phyloP scores from a whole-genome alignment of 2,888 invertebrate species.

The Autographa gamma region DNA sequence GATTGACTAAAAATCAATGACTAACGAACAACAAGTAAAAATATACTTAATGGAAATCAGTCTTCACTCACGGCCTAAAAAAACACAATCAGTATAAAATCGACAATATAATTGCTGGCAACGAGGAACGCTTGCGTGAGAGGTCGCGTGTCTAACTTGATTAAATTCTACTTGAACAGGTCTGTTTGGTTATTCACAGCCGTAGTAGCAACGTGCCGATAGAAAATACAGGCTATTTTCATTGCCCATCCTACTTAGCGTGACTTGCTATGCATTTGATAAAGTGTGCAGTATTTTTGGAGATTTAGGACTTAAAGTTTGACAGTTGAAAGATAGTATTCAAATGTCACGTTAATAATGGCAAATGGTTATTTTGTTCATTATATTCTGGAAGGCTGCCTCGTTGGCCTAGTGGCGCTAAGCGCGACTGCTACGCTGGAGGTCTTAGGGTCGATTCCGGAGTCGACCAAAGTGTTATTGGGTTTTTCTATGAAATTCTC shows the following conservation, averaged over 20 bases:
- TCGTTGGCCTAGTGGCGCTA: too few relatives aligned
- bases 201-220: slow-evolving; percentile 59
- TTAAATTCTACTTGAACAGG: slow-evolving; percentile 67
- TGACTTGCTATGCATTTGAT: slow-evolving; percentile 58
- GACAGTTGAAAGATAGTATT: background rate
- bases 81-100: slow-evolving; percentile 63
- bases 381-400: too few relatives aligned
- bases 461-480: too few relatives aligned
- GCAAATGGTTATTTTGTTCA: too few relatives aligned
- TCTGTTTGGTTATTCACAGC: slow-evolving; percentile 64
- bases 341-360: slow-evolving; percentile 3
- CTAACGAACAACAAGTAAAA: slow-evolving; percentile 43
- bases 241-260: slow-evolving; percentile 50
- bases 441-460: too few relatives aligned
- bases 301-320: slow-evolving; percentile 19
- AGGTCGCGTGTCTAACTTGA: slow-evolving; percentile 68
- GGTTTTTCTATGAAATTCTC: too few relatives aligned
- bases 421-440: too few relatives aligned
- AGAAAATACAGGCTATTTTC: slow-evolving; percentile 61
- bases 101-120: slow-evolving; percentile 66
- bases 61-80: slow-evolving; percentile 48
- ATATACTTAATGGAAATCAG: slow-evolving; percentile 27
- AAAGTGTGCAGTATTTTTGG: slow-evolving; percentile 32
- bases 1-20: slow-evolving; percentile 40
- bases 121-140: slow-evolving; percentile 63